Evolutionary conservation across 2,888 invertebrate species (phyloP), one percentile per base, ranked within the genome.

Genomic region (Drosophila limbata): DNA sequence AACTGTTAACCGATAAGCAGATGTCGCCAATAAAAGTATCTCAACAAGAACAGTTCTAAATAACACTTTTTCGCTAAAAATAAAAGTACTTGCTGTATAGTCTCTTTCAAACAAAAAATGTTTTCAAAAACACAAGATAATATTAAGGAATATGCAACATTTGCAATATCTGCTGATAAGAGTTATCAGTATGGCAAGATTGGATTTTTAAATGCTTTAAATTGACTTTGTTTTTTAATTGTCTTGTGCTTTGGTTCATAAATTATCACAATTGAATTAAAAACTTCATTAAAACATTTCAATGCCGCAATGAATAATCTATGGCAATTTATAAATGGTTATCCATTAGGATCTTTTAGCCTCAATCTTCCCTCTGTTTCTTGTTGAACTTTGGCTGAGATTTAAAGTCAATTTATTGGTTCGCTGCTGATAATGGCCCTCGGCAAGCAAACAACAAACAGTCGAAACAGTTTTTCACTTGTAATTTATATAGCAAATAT

Each of bases 401-500:
- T 80, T 82, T 76, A 45, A 69, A 71, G 71, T 68, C 57, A 69
- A 78, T 76, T 71, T 78, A 80, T 80, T 83, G 66, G 53, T 42
- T 61, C 35, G 39, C 10, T 74, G 78, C 48, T 69, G 65, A 66
- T 79, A 84, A 77, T 81, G 56, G 37, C 21, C 25, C 15, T 15
- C 4, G 15, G 15, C 28, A 47, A 8, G 2, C 28, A 28, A 52
- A 39, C 33, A 56, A 57, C 21, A 60, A 48, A 37, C 50, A 60
- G 62, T 60, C 6, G 39, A 59, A 72, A 66, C 60, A 37, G 65
- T 35, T 40, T 40, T 42, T 31, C 31, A 53, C 28, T 62, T 51
- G 48, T 74, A 84, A 84, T 81, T 86, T 86, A 75, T 79, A 73
- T 53, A 39, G 75, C 60, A 81, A 84, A 84, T 84, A 86, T 84